Conservation (phyloP, 2,113 vertebrate genomes). For the Pollachius pollachius region DNA sequence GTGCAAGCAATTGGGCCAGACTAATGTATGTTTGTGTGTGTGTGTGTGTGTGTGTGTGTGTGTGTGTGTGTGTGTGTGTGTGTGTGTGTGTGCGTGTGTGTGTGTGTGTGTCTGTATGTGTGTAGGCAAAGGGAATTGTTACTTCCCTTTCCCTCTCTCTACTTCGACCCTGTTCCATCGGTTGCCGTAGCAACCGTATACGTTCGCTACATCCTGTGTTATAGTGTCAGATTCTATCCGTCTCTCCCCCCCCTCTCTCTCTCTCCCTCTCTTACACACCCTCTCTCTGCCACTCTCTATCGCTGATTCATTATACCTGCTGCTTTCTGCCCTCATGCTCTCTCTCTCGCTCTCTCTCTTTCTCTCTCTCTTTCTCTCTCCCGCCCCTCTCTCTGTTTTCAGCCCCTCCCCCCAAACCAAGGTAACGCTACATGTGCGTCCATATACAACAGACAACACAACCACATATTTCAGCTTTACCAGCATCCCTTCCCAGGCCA, state of each 20-base stretch:
- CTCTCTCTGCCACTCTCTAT: background rate
- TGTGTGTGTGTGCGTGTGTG: slow-evolving; percentile 7
- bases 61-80: slow-evolving; percentile 1
- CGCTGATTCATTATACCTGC: too few species aligned
- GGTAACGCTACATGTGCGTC: too few species aligned
- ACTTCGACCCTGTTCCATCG: too few species aligned
- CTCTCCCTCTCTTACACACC: background rate
- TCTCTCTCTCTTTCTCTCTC: background rate
- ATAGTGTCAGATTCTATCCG: slow-evolving; percentile 14
- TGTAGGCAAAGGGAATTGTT: background rate
- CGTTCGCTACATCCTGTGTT: background rate
- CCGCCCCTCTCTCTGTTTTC: background rate
- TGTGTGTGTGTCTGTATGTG: slow-evolving; percentile 1
- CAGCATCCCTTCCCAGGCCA: too few species aligned
- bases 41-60: background rate
- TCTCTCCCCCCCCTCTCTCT: too few species aligned
- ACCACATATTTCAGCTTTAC: too few species aligned
- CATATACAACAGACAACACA: too few species aligned
- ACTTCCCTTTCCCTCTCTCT: too few species aligned
- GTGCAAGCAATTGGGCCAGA: too few species aligned
- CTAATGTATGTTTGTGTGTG: slow-evolving; percentile 5
- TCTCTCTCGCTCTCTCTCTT: too few species aligned
- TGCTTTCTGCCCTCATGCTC: too few species aligned
- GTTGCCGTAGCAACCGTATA: slow-evolving; percentile 43
- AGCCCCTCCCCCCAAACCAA: too few species aligned